Evolutionary conservation across 2,113 vertebrate genomes (phyloP).

Genomic region (Callopanchax toddi): DNA sequence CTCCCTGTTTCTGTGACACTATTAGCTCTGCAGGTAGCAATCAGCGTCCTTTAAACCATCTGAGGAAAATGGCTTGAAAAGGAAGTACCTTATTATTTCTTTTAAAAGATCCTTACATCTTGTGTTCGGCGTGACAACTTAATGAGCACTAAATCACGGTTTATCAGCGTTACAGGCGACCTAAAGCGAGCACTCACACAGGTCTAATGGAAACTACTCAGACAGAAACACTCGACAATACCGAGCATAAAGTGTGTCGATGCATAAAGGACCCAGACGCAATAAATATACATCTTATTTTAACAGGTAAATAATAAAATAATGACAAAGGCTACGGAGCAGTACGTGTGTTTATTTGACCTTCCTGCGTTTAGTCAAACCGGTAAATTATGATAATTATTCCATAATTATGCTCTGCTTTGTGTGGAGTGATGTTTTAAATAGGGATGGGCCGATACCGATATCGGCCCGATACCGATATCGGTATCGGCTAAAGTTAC

Average conservation of each 20-base stretch:
- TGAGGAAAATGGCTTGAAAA: background rate
- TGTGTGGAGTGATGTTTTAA: background rate
- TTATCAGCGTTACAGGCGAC: slow-evolving; percentile 2
- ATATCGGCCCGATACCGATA: too few relatives aligned
- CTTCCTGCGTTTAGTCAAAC: slow-evolving; percentile 14
- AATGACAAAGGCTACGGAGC: background rate
- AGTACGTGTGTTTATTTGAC: slow-evolving; percentile 8
- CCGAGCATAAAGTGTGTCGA: background rate
- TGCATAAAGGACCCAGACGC: background rate
- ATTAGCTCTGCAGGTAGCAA: slow-evolving; percentile 23
- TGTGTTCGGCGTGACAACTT: slow-evolving; percentile 1
- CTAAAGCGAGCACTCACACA: background rate
- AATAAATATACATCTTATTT: background rate
- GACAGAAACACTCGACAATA: background rate
- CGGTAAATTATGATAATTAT: slow-evolving; percentile 33
- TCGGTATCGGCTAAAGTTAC: too few relatives aligned
- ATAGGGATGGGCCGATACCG: too few relatives aligned
- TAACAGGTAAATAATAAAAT: background rate
- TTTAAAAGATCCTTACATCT: slow-evolving; percentile 6
- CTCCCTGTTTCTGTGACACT: background rate
- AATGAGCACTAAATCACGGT: slow-evolving; percentile 18
- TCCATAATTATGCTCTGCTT: slow-evolving; percentile 11
- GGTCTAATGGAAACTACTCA: slow-evolving; percentile 16
- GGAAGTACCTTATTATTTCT: slow-evolving; percentile 6
- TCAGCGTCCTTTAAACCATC: background rate